These are phyloP conservation scores for Falco punctatus DNA, from an alignment of 2,113 vertebrate species.

Conservation along the genomic window DNA sequence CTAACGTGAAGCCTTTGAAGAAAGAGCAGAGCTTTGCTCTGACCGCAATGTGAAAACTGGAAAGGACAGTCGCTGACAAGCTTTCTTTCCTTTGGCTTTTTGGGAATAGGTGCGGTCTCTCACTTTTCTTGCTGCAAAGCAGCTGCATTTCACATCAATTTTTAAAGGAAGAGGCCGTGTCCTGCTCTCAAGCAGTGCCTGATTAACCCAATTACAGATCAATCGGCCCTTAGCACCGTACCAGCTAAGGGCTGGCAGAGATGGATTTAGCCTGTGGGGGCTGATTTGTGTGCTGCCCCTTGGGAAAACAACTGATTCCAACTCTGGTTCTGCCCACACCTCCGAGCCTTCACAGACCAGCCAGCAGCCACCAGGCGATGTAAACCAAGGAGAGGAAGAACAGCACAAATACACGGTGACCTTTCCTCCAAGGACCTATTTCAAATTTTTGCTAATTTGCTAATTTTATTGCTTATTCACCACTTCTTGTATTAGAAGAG, in stretches of 20 bases:
- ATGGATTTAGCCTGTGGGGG: not conserved
- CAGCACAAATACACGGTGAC: not conserved
- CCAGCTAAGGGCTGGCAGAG: not conserved
- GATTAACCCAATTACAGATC: not conserved
- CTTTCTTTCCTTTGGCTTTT: not conserved
- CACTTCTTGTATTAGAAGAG: not conserved
- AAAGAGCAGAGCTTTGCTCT: not conserved
- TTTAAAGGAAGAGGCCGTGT: not conserved
- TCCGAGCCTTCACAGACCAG: not conserved
- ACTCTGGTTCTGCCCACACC: not conserved
- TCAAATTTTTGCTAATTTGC: not conserved
- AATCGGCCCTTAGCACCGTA: not conserved
- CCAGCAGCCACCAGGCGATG: rapidly evolving
- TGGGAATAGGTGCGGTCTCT: not conserved
- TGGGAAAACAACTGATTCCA: not conserved
- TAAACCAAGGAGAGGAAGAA: not conserved
- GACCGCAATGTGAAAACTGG: not conserved
- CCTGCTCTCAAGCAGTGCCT: not conserved
- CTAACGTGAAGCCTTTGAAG: not conserved
- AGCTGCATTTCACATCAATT: not conserved
- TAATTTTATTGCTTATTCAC: not conserved
- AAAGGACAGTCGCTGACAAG: not conserved
- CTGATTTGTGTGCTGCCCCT: not conserved
- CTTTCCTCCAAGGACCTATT: not conserved
- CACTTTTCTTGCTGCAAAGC: not conserved